phyloP scores from a whole-genome alignment of 2,797 vertebrate species.

The Clamator glandarius region DNA sequence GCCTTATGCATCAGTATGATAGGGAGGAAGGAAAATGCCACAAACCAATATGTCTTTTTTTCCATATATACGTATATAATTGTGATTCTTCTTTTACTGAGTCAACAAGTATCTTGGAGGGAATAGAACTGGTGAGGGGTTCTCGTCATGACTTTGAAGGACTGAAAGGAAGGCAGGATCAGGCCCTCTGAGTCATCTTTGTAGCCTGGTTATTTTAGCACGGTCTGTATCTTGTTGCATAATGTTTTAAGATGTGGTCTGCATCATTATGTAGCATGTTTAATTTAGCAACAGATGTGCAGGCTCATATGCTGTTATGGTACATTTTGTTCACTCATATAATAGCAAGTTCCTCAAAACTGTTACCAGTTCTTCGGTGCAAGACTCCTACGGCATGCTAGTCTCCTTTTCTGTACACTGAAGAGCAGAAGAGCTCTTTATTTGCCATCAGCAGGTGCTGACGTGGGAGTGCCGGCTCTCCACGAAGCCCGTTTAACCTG shows the following conservation, averaged over 20 bases:
- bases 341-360: constrained; percentile 46
- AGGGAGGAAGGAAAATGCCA: not conserved
- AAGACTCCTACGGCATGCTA: constrained; percentile 1
- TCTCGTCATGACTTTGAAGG: not conserved
- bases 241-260: constrained; percentile 53
- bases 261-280: not conserved
- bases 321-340: constrained; percentile 63
- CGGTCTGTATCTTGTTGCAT: not conserved
- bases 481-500: not conserved
- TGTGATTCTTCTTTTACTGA: too few relatives aligned
- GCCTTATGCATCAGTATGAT: not conserved
- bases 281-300: constrained; percentile 68
- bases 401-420: not conserved
- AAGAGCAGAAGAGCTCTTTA: constrained; percentile 35
- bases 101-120: not conserved
- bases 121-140: not conserved
- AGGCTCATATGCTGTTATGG: constrained; percentile 33
- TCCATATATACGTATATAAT: not conserved
- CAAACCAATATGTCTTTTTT: not conserved
- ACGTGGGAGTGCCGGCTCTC: constrained; percentile 28
- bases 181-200: not conserved
- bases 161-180: not conserved
- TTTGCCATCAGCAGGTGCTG: constrained; percentile 52
- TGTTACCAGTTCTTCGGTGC: constrained; percentile 28
- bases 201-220: constrained; percentile 2